Conservation (phyloP, 2,113 vertebrate species). For the Sigmodon hispidus region DNA sequence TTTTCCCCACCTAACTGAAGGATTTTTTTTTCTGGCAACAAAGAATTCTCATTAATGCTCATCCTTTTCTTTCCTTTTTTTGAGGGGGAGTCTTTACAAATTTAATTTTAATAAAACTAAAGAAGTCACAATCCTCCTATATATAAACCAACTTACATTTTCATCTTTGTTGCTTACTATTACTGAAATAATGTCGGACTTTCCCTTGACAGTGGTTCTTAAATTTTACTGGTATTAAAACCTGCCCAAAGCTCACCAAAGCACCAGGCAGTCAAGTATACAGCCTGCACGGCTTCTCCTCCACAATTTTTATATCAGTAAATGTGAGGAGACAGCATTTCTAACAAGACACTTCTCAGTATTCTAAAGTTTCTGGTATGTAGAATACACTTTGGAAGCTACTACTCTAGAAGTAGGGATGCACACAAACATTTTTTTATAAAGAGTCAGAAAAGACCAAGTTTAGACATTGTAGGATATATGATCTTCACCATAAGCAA, state of each 20-base stretch:
- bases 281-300: too few relatives aligned
- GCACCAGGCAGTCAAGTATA: background rate
- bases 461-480: background rate
- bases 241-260: background rate
- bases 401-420: background rate
- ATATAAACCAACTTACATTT: background rate
- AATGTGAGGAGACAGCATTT: background rate
- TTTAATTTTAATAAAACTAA: background rate
- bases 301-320: background rate
- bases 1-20: constrained; percentile 20
- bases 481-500: background rate
- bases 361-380: background rate
- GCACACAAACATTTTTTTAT: background rate
- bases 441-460: background rate
- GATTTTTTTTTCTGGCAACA: constrained; percentile 21
- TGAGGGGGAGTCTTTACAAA: background rate
- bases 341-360: background rate
- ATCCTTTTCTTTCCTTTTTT: background rate
- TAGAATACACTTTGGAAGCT: background rate
- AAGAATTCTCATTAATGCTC: background rate
- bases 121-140: background rate
- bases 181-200: background rate
- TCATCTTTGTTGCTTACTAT: background rate
- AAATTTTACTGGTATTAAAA: background rate
- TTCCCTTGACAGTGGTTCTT: background rate